phyloP scores from a whole-genome alignment of 2,797 vertebrate genomes.

The Rhynchotus rufescens region DNA sequence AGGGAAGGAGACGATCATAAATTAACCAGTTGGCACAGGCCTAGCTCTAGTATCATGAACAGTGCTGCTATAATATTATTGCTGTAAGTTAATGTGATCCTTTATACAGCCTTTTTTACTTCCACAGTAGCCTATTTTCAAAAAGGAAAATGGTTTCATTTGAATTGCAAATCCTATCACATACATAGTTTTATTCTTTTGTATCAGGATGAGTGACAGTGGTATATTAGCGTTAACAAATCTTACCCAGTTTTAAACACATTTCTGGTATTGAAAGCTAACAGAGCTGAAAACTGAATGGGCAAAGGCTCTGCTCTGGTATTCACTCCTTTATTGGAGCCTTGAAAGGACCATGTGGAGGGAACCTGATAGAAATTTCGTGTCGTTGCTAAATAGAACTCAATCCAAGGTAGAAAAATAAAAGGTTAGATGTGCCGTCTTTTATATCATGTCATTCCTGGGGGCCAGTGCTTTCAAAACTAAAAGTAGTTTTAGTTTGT shows the following conservation, averaged over 20 bases:
- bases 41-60: conserved; percentile 61
- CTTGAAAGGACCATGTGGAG: conserved; percentile 76
- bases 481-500: conserved; percentile 30
- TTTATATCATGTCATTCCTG: conserved; percentile 65
- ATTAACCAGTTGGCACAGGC: conserved; percentile 38
- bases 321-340: conserved; percentile 80
- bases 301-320: conserved; percentile 70
- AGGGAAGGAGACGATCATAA: conserved; percentile 35
- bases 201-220: conserved; percentile 78
- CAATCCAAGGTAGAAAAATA: conserved; percentile 77
- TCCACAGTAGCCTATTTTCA: conserved; percentile 68
- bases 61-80: conserved; percentile 65
- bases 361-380: conserved; percentile 77
- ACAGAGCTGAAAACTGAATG: conserved; percentile 84
- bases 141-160: conserved; percentile 74
- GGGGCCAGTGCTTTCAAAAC: conserved; percentile 71
- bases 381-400: conserved; percentile 68
- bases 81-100: conserved; percentile 70
- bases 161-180: conserved; percentile 83
- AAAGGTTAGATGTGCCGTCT: conserved; percentile 68
- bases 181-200: conserved; percentile 78
- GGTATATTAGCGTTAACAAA: conserved; percentile 80
- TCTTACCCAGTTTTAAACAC: conserved; percentile 80
- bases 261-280: conserved; percentile 82
- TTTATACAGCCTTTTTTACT: conserved; percentile 43